Evolutionary conservation across 2,113 vertebrate species (phyloP).

Genomic region (Rhinopomastus cyanomelas): DNA sequence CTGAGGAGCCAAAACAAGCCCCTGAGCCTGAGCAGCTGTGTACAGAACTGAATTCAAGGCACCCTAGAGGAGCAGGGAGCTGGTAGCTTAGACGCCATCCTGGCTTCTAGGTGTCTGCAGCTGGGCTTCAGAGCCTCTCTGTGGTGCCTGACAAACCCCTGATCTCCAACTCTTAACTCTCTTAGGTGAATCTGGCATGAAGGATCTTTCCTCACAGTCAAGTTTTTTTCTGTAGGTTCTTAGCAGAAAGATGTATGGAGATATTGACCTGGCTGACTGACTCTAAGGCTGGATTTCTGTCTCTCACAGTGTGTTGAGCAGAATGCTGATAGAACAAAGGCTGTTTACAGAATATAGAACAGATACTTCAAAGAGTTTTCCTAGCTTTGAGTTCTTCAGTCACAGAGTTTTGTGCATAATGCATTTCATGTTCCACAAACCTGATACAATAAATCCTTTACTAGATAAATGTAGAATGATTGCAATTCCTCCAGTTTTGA

Average conservation of each 20-base stretch:
- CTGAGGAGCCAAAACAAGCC: rapidly evolving
- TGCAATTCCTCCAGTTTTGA: slow-evolving; percentile 19
- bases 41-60: neutral
- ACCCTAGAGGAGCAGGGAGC: neutral
- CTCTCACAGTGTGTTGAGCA: neutral
- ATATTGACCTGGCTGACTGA: slow-evolving; percentile 9
- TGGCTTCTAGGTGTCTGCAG: neutral
- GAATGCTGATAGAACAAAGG: slow-evolving; percentile 59
- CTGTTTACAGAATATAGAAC: slow-evolving; percentile 61
- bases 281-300: neutral
- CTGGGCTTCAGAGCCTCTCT: neutral
- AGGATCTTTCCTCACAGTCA: neutral
- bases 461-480: neutral
- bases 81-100: neutral
- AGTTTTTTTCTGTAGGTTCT: neutral
- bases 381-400: slow-evolving; percentile 52
- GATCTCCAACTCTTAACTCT: neutral
- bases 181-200: neutral
- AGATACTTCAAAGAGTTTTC: slow-evolving; percentile 57
- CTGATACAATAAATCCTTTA: neutral
- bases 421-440: slow-evolving; percentile 46
- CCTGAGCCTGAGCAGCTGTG: neutral
- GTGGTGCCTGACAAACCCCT: neutral
- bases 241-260: neutral
- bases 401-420: slow-evolving; percentile 38